Conservation (phyloP, 1,140 invertebrate species). For the Nasonia giraulti region DNA sequence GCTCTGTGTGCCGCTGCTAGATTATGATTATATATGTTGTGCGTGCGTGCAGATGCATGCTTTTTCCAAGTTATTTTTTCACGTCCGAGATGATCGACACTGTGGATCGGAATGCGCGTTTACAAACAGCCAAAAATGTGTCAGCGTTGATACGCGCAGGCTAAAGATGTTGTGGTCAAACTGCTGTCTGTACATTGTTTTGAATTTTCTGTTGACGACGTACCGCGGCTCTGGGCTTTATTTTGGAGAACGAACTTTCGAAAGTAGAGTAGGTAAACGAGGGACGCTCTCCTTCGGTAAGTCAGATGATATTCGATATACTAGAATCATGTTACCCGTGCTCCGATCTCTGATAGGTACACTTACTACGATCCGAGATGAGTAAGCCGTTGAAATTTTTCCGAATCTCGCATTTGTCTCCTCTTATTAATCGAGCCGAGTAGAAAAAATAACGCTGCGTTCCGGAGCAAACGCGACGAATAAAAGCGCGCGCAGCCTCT, state of each 20-base stretch:
- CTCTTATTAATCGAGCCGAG: not conserved
- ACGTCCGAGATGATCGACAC: not conserved
- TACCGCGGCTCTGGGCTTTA: no score
- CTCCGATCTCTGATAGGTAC: no score
- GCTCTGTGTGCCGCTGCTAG: not conserved
- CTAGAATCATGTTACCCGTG: not conserved
- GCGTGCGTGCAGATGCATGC: conserved; percentile 9
- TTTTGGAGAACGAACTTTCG: no score
- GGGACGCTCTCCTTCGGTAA: not conserved
- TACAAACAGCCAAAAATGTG: no score
- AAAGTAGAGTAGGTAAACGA: no score
- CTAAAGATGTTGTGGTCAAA: no score
- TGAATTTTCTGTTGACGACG: no score
- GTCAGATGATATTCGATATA: not conserved
- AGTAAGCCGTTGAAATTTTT: not conserved
- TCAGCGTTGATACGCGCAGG: no score
- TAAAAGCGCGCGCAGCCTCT: not conserved
- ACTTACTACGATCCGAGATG: not conserved
- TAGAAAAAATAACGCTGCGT: not conserved
- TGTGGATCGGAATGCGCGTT: no score
- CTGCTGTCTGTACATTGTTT: no score
- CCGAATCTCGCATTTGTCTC: no score
- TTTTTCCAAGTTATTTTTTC: not conserved
- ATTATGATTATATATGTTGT: not conserved
- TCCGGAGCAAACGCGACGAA: not conserved